Conservation (phyloP, 2,888 invertebrate genomes). For the Tetropium fuscum region DNA sequence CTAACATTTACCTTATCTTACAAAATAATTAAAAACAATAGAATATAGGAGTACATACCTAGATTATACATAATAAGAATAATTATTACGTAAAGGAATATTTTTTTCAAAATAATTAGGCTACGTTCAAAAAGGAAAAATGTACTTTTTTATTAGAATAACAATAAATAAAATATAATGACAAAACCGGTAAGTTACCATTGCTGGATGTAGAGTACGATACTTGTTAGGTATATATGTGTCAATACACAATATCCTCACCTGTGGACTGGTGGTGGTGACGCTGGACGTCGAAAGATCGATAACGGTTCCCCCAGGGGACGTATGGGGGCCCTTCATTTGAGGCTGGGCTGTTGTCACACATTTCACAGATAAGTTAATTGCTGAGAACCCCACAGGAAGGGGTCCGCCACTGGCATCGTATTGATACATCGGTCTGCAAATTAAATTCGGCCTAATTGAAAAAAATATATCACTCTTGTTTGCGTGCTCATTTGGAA, state of each 20-base stretch:
- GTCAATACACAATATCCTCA: constrained; percentile 55
- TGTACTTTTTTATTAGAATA: no score
- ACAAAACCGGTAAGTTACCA: no score
- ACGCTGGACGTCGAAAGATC: constrained; percentile 90
- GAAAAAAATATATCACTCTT: constrained; percentile 33
- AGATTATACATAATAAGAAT: no score
- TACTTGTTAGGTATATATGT: no score
- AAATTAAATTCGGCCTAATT: constrained; percentile 39
- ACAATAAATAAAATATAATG: no score
- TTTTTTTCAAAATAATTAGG: no score
- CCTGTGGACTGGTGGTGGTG: constrained; percentile 87
- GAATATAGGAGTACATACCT: no score
- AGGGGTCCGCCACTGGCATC: constrained; percentile 78
- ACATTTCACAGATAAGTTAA: constrained; percentile 88
- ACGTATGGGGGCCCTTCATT: constrained; percentile 77
- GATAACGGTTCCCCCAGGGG: constrained; percentile 84
- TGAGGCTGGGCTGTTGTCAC: constrained; percentile 78
- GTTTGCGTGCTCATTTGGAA: not conserved
- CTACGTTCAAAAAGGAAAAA: no score
- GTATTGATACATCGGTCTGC: constrained; percentile 86
- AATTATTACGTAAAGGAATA: no score
- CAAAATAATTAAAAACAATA: no score
- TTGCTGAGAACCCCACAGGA: constrained; percentile 83
- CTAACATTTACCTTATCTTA: no score
- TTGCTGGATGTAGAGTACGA: no score